Base-by-base conservation (phyloP, 1,140 invertebrate genomes). In the Drosophila sp. region DNA sequence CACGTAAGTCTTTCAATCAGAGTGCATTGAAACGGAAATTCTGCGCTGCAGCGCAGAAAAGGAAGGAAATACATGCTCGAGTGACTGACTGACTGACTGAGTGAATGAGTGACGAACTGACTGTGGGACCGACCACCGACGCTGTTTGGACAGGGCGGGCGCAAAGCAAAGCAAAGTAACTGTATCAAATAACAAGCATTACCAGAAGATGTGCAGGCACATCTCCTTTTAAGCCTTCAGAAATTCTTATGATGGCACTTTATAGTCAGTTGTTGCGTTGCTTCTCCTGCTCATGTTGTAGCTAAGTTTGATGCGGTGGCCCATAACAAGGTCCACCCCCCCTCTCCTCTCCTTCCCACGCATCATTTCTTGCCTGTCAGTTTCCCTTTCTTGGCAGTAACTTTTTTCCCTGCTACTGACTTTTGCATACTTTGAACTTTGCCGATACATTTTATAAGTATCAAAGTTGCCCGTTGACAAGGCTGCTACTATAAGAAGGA, bases 1-100 rank as follows among this genome's bases (percentile, higher is more conserved):
- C 70, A 79, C 83, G 79, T 86, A 89, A 89, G 84, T 89, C 84
- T 87, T 87, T 87, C 83, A 87, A 87, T 87, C 83, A 87, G 80
- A 74, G 63, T 77, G 76, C 84, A 87, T 80, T 89, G 83, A 76
- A 87, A 87, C 76, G 83, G 80, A 87, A 87, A 87, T 87, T 89
- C 83, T 83, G 83, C 79, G 80, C 83, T 87, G 84, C 83, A 89
- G 83, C 79, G 83, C 84, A 79, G 76, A 89, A 76, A 80, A 83
- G 84, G 76, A 87, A 87, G 83, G 83, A 87, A 87, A 73, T 72
- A 80, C 70, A 87, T 77, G 83, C 84, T 83, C 70, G 72, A 80
- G 35, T 73, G 72, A 61, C 57, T 77, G 74, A 62, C 40, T 73
- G 72, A 82, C 35, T 70, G 60, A 69, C 17, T 58, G 41, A 60